A percentile compares a stretch with the other conserved stretches of the same genome.
Evolutionary conservation across 1,140 invertebrate genomes (phyloP).

Genomic region (Diabrotica virgifera): DNA sequence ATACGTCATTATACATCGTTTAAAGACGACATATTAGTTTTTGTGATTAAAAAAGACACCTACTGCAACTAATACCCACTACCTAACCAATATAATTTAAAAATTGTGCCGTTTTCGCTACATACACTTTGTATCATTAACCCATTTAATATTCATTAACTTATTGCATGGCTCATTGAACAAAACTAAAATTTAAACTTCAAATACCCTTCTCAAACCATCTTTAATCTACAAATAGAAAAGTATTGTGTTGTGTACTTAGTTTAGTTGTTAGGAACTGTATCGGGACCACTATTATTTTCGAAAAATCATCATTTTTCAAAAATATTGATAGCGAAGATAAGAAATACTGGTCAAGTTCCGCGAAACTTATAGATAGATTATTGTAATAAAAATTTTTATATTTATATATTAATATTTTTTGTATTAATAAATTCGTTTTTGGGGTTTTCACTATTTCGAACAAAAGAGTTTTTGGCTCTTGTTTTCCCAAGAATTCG

Average conservation of each 20-base stretch:
- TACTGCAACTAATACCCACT: too few relatives aligned
- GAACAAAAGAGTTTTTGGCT: conserved; percentile 13
- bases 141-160: too few relatives aligned
- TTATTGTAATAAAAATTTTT: conserved; percentile 22
- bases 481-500: not conserved
- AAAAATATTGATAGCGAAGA: conserved; percentile 4
- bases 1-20: too few relatives aligned
- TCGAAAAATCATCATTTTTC: conserved; percentile 9
- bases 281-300: conserved; percentile 27
- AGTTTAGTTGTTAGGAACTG: conserved; percentile 9
- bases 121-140: too few relatives aligned
- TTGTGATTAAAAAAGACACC: too few relatives aligned
- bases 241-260: conserved; percentile 29
- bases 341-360: conserved; percentile 33
- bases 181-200: too few relatives aligned
- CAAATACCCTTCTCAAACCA: too few relatives aligned
- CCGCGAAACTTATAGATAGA: not conserved
- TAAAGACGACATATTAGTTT: too few relatives aligned
- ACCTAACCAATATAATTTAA: too few relatives aligned
- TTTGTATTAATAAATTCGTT: conserved; percentile 12
- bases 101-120: too few relatives aligned
- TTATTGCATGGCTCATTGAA: too few relatives aligned
- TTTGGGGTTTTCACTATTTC: conserved; percentile 1
- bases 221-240: too few relatives aligned
- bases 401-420: conserved; percentile 26